These are phyloP conservation scores for Alloplasta piceator DNA, from an alignment of 2,888 invertebrate genomes.

Conservation along the genomic window DNA sequence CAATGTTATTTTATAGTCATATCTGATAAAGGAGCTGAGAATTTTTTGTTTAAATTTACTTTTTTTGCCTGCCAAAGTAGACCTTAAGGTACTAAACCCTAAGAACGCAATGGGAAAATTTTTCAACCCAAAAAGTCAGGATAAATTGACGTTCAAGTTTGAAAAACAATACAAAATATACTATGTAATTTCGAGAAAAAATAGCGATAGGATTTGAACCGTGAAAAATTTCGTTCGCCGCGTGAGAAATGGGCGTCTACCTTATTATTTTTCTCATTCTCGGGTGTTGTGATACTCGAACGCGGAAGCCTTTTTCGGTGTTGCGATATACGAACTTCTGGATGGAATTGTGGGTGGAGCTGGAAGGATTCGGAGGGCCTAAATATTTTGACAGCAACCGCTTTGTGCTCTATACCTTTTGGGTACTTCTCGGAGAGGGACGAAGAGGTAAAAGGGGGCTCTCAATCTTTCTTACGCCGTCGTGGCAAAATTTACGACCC, in stretches of 20 bases:
- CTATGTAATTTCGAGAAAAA: no score
- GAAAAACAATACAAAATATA: no score
- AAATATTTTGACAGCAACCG: conserved; percentile 70
- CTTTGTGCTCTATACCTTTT: conserved; percentile 42
- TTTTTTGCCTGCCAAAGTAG: no score
- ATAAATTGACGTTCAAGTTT: no score
- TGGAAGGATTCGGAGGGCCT: conserved; percentile 42
- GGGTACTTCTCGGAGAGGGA: conserved; percentile 7
- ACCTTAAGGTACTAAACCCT: neutral
- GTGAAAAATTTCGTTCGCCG: neutral
- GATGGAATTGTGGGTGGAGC: conserved; percentile 49
- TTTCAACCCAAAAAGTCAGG: no score
- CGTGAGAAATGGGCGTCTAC: neutral
- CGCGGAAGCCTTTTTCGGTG: conserved; percentile 40
- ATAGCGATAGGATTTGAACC: no score
- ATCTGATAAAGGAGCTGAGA: no score
- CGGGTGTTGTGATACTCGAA: conserved; percentile 3
- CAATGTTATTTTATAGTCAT: no score
- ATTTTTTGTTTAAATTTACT: no score
- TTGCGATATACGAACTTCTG: conserved; percentile 7
- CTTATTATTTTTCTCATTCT: neutral
- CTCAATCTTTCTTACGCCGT: conserved; percentile 22
- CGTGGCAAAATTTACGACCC: conserved; percentile 57
- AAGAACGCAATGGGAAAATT: no score
- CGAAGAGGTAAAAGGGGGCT: conserved; percentile 10